Evolutionary conservation across 2,113 vertebrate genomes (phyloP).

Genomic region (Tapirus terrestris): DNA sequence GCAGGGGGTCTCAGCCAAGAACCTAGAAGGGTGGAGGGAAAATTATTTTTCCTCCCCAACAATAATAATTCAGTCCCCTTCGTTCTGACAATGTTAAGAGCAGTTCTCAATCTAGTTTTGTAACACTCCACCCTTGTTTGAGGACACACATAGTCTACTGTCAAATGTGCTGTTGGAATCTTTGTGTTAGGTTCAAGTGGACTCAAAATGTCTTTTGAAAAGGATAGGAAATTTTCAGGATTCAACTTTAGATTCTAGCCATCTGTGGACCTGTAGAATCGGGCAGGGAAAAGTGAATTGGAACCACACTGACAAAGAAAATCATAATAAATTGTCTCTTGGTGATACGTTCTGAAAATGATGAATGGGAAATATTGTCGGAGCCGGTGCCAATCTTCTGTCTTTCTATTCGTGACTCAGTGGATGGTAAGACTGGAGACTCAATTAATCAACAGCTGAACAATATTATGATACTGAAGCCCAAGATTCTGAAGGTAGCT

Average conservation of each 20-base stretch:
- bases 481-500: conserved; percentile 14
- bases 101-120: background rate
- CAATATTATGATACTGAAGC: background rate
- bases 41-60: background rate
- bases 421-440: background rate
- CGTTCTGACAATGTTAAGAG: background rate
- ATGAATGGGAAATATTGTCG: background rate
- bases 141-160: background rate
- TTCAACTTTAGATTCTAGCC: background rate
- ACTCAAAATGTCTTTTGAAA: conserved; percentile 22
- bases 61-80: background rate
- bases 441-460: background rate
- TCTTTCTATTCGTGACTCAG: background rate
- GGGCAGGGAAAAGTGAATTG: background rate
- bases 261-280: background rate
- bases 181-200: background rate
- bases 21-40: background rate
- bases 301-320: background rate
- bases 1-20: background rate
- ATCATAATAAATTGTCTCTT: background rate
- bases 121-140: background rate
- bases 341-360: background rate
- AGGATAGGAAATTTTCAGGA: background rate
- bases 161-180: background rate
- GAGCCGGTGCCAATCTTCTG: background rate